Evolutionary conservation across 2,113 vertebrate genomes (phyloP), one percentile per base, ranked within the genome.

Genomic region (Dipodomys ordii): DNA sequence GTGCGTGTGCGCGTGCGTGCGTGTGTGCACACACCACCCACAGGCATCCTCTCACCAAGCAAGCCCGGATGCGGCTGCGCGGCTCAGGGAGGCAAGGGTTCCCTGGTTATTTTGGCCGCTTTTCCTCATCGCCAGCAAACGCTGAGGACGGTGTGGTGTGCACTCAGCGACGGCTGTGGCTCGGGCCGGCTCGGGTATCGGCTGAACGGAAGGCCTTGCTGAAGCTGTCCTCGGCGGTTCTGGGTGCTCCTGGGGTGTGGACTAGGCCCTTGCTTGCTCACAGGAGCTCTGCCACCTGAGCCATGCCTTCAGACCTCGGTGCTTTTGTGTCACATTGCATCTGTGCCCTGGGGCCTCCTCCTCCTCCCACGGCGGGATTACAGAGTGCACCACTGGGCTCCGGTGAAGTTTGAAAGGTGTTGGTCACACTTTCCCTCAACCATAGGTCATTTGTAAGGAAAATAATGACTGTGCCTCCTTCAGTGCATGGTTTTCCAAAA

Each of bases 31-130:
- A 68, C 18, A 79, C 32, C 46, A 39, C 39, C 5, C 62, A 22
- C n/a, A 46, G 25, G 23, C 28, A 53, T 49, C 22, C 25, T 77
- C 8, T 3, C 16, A 13, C 6, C 67, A 35, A 86, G 13, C 28
- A 44, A 68, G 30, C 10, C 19, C 20, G n/a, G 88, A 28, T 73
- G 46, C 4, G 25, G 57, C 79, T 27, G 3, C 6, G 16, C 22
- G 4, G 77, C 93, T 76, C 35, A 67, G 32, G 22, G 69, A 72
- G 93, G 32, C 49, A n/a, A 39, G 44, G 6, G 4, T 35, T 76
- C 84, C 77, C 30, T 90, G 72, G 84, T 86, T 77, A 78, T 74
- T 84, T 92, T n/a, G 86, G 27, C 25, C 27, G 6, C 60, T 86
- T 76, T 3, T 88, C 77, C 27, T 73, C 19, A 73, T 85, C 9